Evolutionary conservation across 2,888 invertebrate genomes (phyloP), one percentile per base, ranked within the genome.

Genomic region (Mongoloraphidia duomilia): DNA sequence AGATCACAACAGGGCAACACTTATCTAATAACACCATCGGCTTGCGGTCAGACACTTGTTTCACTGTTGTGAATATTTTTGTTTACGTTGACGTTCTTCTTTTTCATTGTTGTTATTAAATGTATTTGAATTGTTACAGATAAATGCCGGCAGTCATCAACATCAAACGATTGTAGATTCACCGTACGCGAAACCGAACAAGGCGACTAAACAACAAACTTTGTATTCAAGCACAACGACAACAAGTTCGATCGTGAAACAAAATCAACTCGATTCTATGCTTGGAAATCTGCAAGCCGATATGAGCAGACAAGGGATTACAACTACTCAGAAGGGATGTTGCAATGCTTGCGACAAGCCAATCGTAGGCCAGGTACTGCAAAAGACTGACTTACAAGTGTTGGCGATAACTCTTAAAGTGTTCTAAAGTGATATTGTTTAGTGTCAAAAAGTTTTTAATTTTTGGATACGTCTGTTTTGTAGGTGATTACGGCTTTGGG

Each of bases 271-370:
- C 62, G 76, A 76, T 72, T 74, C 71, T 69, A 94, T 94, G 93
- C 84, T 94, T 69, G 93, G 92, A 59, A 89, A 84, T 58, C 77
- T 92, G 59, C 92, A 94, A 67, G 90, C 89, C 66, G 94, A 96
- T 76, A 94, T 97, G 94, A 92, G 87, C 73, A 87, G 93, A 67
- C 97, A 97, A 78, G 97, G 97, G 71, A 92, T 97, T 55, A 94
- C 87, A 69, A 96, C 96, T 55, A 93, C 95, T 61, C 95, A 97
- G 68, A 97, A 98, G 75, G 97, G 98, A 63, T 94, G 95, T 76
- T 98, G 98, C 82, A 93, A 82, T 66, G 94, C 94, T 58, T 98
- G 98, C 76, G 91, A 93, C 69, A 97, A 98, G 64, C 94, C 97
- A 56, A 97, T 98, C 70, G 94, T 97, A 53, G 98, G 98, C 59